phyloP scores from a whole-genome alignment of 2,113 vertebrate species.

The Corythornis cristatus region DNA sequence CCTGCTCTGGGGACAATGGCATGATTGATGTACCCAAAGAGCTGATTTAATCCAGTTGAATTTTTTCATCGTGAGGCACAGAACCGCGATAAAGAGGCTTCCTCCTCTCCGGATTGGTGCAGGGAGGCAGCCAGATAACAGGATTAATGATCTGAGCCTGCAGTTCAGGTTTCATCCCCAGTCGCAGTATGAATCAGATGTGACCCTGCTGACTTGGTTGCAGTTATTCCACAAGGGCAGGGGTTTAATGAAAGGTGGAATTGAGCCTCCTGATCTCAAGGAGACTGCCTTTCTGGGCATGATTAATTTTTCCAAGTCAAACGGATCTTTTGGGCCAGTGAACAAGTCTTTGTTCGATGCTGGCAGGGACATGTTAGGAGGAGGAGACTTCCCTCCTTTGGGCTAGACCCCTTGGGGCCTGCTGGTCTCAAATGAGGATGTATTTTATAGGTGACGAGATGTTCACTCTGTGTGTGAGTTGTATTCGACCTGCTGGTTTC shows the following conservation, averaged over 20 bases:
- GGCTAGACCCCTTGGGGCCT: not conserved
- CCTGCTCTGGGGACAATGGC: conserved; percentile 52
- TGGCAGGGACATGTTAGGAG: not conserved
- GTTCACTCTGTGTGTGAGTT: not conserved
- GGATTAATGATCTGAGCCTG: conserved; percentile 55
- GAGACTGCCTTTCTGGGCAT: conserved; percentile 18
- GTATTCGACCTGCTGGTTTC: not conserved
- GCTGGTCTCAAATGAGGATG: not conserved
- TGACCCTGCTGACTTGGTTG: conserved; percentile 37
- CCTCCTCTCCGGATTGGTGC: conserved; percentile 51
- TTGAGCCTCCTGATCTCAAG: conserved; percentile 46
- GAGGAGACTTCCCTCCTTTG: conserved; percentile 5
- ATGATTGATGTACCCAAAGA: conserved; percentile 47
- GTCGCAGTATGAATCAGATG: conserved; percentile 37
- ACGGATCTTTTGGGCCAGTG: conserved; percentile 32
- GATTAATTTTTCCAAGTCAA: conserved; percentile 54
- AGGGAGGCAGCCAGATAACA: conserved; percentile 65
- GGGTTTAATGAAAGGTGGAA: conserved; percentile 53
- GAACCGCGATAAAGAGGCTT: conserved; percentile 37
- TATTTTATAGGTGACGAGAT: not conserved
- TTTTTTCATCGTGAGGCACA: conserved; percentile 59
- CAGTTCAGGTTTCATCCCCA: conserved; percentile 29
- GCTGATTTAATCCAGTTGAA: conserved; percentile 57
- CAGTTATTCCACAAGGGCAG: conserved; percentile 43
- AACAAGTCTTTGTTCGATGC: conserved; percentile 38